phyloP scores from a whole-genome alignment of 2,888 invertebrate species.

The Agonopterix heracliana region DNA sequence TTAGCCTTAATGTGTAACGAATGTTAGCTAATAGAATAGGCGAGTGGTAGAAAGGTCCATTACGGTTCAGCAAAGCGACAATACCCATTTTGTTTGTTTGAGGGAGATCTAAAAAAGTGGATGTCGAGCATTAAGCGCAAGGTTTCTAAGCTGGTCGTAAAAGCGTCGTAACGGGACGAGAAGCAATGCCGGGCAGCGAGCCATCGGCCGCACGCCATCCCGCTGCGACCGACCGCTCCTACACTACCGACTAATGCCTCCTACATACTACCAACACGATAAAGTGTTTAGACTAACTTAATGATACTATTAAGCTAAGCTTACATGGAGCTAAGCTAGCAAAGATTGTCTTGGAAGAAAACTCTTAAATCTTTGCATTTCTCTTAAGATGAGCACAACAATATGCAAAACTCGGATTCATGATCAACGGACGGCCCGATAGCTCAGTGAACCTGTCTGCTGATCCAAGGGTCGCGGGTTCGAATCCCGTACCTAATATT shows the following conservation, averaged over 20 bases:
- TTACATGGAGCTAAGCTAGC: too few species aligned
- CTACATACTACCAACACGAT: conserved; percentile 22
- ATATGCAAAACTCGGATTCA: too few species aligned
- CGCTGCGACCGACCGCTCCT: conserved; percentile 34
- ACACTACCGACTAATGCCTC: conserved; percentile 21
- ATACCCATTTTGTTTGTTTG: conserved; percentile 34
- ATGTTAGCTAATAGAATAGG: conserved; percentile 47
- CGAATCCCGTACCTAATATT: too few species aligned
- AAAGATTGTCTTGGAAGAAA: too few species aligned
- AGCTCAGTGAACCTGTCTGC: too few species aligned
- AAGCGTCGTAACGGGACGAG: conserved; percentile 40
- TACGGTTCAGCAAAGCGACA: conserved; percentile 23
- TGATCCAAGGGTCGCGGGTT: too few species aligned
- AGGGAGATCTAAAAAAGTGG: conserved; percentile 44
- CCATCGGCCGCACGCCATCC: conserved; percentile 52
- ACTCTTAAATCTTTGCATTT: too few species aligned
- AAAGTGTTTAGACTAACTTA: conserved; percentile 23
- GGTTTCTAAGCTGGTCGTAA: conserved; percentile 52
- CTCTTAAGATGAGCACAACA: too few species aligned
- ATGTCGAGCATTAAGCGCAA: conserved; percentile 53
- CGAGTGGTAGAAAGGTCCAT: conserved; percentile 34
- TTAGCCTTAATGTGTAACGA: conserved; percentile 36
- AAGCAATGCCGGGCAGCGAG: conserved; percentile 28
- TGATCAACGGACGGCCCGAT: too few species aligned
- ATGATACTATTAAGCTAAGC: too few species aligned